Evolutionary conservation across 35 echinoderm and acorn worm species (phyloP).

Genomic region (Heliocidaris erythrogramma): DNA sequence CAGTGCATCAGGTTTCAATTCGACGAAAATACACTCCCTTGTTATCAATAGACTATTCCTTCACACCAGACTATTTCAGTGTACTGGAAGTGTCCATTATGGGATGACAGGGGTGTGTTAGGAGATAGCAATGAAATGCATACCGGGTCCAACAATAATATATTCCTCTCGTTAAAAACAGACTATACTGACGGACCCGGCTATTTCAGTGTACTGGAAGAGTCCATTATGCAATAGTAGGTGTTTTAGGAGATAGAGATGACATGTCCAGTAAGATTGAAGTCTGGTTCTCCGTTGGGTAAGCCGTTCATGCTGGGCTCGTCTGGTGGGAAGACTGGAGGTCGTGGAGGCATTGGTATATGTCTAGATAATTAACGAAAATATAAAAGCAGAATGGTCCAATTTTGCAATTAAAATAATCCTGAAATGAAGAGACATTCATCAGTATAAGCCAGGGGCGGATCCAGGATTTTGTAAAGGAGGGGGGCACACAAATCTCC

Average conservation of each 20-base stretch:
- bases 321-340: not conserved
- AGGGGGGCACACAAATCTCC: too few relatives aligned
- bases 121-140: constrained; percentile 20
- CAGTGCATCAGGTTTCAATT: not conserved
- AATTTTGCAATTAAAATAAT: not conserved
- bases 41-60: not conserved
- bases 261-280: constrained; percentile 37
- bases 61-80: not conserved
- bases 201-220: not conserved
- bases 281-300: constrained; percentile 19
- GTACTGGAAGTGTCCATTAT: not conserved
- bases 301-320: not conserved
- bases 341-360: not conserved
- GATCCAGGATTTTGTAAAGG: too few relatives aligned
- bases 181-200: too few relatives aligned
- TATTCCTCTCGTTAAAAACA: too few relatives aligned
- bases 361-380: not conserved
- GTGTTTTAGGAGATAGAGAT: constrained; percentile 19
- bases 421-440: too few relatives aligned
- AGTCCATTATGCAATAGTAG: not conserved
- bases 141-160: too few relatives aligned
- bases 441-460: too few relatives aligned
- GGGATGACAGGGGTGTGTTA: not conserved
- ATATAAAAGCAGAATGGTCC: not conserved
- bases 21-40: not conserved